Conservation (phyloP, 2,888 invertebrate species). For the Chaitophorus viminalis region DNA sequence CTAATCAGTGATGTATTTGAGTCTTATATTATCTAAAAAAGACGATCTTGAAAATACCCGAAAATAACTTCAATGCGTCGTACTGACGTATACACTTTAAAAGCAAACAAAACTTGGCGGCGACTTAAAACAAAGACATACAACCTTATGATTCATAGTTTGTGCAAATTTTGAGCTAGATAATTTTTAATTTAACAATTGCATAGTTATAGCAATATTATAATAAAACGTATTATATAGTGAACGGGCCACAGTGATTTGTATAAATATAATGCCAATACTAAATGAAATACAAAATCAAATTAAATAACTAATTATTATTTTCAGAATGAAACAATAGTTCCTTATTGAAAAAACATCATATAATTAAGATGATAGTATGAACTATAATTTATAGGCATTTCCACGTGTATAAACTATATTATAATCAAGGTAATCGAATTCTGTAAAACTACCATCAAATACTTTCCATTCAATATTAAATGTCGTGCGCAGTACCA, state of each 20-base stretch:
- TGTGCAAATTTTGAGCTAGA: background rate
- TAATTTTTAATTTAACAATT: background rate
- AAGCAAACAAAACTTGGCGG: background rate
- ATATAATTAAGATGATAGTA: background rate
- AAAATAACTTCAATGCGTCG: background rate
- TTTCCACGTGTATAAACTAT: background rate
- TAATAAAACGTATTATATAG: too few relatives aligned
- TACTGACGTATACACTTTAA: background rate
- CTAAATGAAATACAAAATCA: background rate
- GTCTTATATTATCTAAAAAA: background rate
- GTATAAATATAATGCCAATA: background rate
- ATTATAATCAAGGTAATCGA: too few relatives aligned
- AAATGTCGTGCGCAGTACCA: background rate
- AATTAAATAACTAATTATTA: too few relatives aligned
- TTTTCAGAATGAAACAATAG: too few relatives aligned
- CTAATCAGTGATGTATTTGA: conserved; percentile 8
- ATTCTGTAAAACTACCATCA: background rate
- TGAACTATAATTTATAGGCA: background rate
- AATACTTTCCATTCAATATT: background rate
- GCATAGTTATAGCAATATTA: too few relatives aligned
- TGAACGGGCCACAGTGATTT: background rate
- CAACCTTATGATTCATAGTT: background rate
- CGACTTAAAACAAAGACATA: background rate
- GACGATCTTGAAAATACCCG: conserved; percentile 18
- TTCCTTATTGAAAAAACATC: too few relatives aligned